These are phyloP conservation scores for Machimus atricapillus DNA, from an alignment of 2,888 invertebrate species.

Conservation along the genomic window DNA sequence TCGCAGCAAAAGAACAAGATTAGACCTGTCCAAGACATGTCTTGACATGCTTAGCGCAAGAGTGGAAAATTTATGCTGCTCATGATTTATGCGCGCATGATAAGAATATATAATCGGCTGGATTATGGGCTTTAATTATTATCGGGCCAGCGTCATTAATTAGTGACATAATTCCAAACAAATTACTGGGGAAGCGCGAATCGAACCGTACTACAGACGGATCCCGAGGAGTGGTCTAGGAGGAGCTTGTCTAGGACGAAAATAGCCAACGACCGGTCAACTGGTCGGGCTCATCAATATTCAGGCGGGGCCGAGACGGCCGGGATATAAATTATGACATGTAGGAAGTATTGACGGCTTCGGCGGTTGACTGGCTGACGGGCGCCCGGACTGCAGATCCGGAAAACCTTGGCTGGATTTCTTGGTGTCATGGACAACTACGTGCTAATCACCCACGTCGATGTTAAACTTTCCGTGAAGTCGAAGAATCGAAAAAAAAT, in stretches of 20 bases:
- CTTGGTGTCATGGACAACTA: not conserved
- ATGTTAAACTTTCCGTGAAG: not conserved
- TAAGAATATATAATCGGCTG: slow-evolving; percentile 27
- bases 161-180: slow-evolving; percentile 23
- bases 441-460: not conserved
- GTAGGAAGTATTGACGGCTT: not conserved
- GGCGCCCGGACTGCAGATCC: not conserved
- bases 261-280: not conserved
- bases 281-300: not conserved
- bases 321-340: not conserved
- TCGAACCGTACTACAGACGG: not conserved
- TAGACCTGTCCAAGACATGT: slow-evolving; percentile 40
- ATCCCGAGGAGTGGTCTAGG: not conserved
- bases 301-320: not conserved
- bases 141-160: slow-evolving; percentile 24
- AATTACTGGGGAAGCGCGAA: not conserved
- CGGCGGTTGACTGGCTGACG: not conserved
- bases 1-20: slow-evolving; percentile 28
- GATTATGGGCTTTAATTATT: slow-evolving; percentile 22
- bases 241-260: not conserved
- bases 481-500: no score
- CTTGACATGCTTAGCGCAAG: slow-evolving; percentile 36
- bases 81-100: slow-evolving; percentile 34
- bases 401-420: not conserved
- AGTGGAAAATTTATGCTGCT: slow-evolving; percentile 33